Percentiles rank a stretch among this genome's conserved stretches.
Conservation (phyloP, 2,888 invertebrate genomes). For the Eueremaeus valkanovi region DNA sequence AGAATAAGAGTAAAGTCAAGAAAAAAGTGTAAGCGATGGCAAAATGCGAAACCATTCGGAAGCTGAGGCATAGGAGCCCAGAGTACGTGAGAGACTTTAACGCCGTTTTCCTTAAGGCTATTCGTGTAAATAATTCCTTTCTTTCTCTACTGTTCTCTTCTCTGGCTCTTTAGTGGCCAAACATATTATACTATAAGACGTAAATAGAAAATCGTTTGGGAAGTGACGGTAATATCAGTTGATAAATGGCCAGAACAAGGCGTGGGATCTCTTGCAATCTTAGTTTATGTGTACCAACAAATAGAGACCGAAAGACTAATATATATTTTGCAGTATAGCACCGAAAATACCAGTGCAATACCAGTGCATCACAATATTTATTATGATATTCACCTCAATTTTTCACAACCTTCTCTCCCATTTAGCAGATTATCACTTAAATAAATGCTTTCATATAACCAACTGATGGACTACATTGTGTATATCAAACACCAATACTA, state of each 20-base stretch:
- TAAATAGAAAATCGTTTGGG: constrained; percentile 1
- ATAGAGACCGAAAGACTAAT: no score
- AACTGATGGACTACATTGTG: background rate
- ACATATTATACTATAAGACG: background rate
- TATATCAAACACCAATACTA: constrained; percentile 8
- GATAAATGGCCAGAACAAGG: constrained; percentile 14
- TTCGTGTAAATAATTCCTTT: background rate
- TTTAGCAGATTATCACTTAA: constrained; percentile 27
- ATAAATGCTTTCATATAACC: constrained; percentile 3
- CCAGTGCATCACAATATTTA: background rate
- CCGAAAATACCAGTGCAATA: background rate
- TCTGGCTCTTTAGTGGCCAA: background rate
- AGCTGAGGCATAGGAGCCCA: background rate
- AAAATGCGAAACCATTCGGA: background rate
- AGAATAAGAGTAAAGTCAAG: background rate
- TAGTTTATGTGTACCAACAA: no score
- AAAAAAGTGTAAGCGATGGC: background rate
- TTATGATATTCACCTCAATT: constrained; percentile 12
- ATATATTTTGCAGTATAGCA: background rate
- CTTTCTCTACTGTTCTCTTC: background rate
- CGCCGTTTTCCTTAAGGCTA: background rate
- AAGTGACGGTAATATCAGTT: background rate
- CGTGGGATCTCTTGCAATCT: background rate
- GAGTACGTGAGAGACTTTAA: background rate
- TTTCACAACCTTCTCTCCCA: constrained; percentile 19